Evolutionary conservation across 2,888 invertebrate species (phyloP), one percentile per base, ranked within the genome.

Genomic region (Dryadula phaetusa): DNA sequence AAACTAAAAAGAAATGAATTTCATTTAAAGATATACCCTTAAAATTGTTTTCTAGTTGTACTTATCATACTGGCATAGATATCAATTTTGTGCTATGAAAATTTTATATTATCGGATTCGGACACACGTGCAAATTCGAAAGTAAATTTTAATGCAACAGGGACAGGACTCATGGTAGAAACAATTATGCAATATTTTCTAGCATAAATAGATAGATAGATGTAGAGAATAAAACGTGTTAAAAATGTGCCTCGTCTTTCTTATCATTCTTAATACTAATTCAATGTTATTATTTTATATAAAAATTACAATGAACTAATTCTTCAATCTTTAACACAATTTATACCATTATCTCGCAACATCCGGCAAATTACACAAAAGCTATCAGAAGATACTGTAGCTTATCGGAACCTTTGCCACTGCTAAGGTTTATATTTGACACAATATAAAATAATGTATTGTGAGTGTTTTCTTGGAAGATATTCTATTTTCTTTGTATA

Each of bases 321-420:
- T 61, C 60, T 37, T 63, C 54, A 60, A 66, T 58, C 53, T 65
- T 65, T 69, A 58, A 42, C 77, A 76, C 79, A 79, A 81, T 75
- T 81, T 78, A 77, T 72, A 78, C 76, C 70, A 75, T 78, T 83
- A 84, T 82, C 80, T 77, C 73, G 67, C 76, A 76, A 86, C 86
- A 87, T 88, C 87, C 88, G 87, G 87, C 85, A 87, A 88, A 87
- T 87, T 85, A 81, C 81, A 80, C 81, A 81, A 78, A 84, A 85
- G 83, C 77, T 84, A 85, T 83, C 81, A 75, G 73, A 77, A 81
- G 65, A 70, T 66, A 84, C 76, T 77, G 72, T 71, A 76, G 74
- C 77, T 88, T 88, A 86, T 89, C 89, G 72, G 75, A 83, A 87
- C 86, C 86, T 87, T 85, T 87, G 85, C 78, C 83, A 81, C 82